phyloP scores from a whole-genome alignment of 2,888 invertebrate species.

The Phyllotreta cruciferae region DNA sequence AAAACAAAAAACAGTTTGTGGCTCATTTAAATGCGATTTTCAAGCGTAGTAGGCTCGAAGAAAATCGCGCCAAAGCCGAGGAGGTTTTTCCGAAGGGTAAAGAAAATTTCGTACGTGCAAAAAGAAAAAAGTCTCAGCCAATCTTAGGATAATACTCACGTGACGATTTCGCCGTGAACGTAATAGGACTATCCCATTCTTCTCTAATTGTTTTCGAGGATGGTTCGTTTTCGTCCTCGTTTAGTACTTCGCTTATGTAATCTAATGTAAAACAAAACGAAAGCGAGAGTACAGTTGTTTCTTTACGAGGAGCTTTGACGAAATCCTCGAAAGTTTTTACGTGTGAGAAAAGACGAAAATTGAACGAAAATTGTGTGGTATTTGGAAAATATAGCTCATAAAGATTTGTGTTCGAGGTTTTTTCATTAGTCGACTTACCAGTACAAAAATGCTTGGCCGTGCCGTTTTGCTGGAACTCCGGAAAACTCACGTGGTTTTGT shows the following conservation, averaged over 20 bases:
- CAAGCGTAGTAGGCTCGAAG: neutral
- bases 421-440: constrained; percentile 65
- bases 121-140: constrained; percentile 20
- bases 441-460: constrained; percentile 87
- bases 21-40: too few relatives aligned
- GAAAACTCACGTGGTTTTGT: constrained; percentile 87
- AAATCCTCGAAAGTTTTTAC: neutral
- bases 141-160: constrained; percentile 69
- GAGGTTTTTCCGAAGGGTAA: neutral
- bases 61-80: neutral
- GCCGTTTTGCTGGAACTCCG: constrained; percentile 89
- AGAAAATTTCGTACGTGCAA: constrained; percentile 17
- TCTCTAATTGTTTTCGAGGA: constrained; percentile 64
- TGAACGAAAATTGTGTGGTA: neutral
- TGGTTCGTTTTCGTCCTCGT: constrained; percentile 68
- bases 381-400: neutral
- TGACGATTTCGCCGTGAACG: constrained; percentile 87
- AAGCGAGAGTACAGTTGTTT: neutral
- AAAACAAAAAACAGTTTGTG: too few relatives aligned
- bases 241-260: constrained; percentile 85
- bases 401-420: neutral
- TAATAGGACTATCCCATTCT: constrained; percentile 87
- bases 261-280: constrained; percentile 63
- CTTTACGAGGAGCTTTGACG: neutral
- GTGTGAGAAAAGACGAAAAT: neutral